Evolutionary conservation across 2,797 vertebrate species (phyloP).

Genomic region (Pangasius sanitwongsei): DNA sequence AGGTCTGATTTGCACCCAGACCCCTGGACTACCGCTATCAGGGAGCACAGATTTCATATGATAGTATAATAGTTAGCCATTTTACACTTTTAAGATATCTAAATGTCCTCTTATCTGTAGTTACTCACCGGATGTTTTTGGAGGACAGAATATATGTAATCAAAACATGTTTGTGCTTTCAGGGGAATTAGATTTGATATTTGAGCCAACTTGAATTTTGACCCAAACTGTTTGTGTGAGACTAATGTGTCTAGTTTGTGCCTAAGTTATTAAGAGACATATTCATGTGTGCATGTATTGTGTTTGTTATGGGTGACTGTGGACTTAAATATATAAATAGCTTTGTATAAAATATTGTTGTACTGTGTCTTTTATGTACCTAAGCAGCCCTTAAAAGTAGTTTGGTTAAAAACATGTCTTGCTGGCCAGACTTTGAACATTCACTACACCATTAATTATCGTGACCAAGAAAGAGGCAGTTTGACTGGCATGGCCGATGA

Average conservation of each 20-base stretch:
- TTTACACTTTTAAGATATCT: slow-evolving; percentile 22
- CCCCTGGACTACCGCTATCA: slow-evolving; percentile 3
- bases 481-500: background rate
- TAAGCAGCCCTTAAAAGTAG: background rate
- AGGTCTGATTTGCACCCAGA: slow-evolving; percentile 15
- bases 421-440: background rate
- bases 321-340: slow-evolving; percentile 20
- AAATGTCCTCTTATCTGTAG: slow-evolving; percentile 10
- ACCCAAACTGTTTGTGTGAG: background rate
- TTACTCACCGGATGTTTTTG: background rate
- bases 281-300: slow-evolving; percentile 9
- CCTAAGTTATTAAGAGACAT: slow-evolving; percentile 33
- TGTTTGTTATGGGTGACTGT: slow-evolving; percentile 24
- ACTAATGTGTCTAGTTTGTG: slow-evolving; percentile 5
- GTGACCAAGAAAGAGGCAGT: background rate
- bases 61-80: background rate
- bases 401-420: background rate
- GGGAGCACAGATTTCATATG: slow-evolving; percentile 13
- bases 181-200: background rate
- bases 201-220: background rate
- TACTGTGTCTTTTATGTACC: background rate
- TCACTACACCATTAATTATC: background rate
- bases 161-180: background rate
- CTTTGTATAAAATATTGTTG: slow-evolving; percentile 15
- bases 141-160: background rate